Evolutionary conservation across 2,888 invertebrate genomes (phyloP).

Genomic region (Papilio protenor): DNA sequence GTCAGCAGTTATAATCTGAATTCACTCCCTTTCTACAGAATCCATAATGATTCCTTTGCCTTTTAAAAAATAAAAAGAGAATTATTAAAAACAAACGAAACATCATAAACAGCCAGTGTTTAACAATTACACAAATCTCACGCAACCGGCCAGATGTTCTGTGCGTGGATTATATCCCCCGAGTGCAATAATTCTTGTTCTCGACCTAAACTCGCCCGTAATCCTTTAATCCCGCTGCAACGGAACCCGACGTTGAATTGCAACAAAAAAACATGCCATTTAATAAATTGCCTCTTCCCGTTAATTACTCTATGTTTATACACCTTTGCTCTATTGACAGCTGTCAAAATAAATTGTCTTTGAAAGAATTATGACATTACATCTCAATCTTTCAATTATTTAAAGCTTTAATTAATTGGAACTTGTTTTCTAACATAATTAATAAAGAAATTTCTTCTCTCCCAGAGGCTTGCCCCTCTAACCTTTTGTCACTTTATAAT

Average conservation of each 20-base stretch:
- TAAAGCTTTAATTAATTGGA: no score
- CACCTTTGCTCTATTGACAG: conserved; percentile 51
- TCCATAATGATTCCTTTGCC: no score
- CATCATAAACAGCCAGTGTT: conserved; percentile 15
- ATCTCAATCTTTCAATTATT: no score
- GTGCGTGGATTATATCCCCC: conserved; percentile 52
- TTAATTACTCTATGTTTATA: conserved; percentile 55
- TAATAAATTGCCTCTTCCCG: conserved; percentile 54
- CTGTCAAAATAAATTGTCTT: conserved; percentile 43
- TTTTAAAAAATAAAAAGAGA: neutral
- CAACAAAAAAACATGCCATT: conserved; percentile 38
- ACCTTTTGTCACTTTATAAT: no score
- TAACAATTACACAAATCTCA: conserved; percentile 37
- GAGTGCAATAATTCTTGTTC: conserved; percentile 40
- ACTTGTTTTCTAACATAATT: no score
- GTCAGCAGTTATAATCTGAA: no score
- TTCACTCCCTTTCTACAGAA: neutral
- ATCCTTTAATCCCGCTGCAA: conserved; percentile 52
- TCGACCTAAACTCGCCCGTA: conserved; percentile 48
- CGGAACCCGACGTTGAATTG: conserved; percentile 31
- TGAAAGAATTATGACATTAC: conserved; percentile 35
- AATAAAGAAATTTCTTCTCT: no score
- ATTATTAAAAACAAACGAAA: neutral
- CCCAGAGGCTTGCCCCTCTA: no score
- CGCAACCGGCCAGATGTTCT: conserved; percentile 50